phyloP scores from a whole-genome alignment of 2,113 vertebrate genomes.

The Cyphotilapia sp. region DNA sequence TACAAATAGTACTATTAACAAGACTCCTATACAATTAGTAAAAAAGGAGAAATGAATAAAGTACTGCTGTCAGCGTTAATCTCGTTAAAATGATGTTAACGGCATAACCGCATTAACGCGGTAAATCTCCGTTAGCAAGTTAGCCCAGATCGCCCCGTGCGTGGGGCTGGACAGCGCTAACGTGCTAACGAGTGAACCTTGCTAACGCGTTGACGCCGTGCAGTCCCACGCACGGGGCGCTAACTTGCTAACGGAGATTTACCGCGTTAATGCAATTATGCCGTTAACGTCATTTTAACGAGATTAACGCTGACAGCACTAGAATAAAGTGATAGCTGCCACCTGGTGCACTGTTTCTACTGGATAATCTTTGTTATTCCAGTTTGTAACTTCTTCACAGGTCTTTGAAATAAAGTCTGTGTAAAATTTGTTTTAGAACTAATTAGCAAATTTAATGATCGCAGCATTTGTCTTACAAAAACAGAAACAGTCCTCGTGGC shows the following conservation, averaged over 20 bases:
- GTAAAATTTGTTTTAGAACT: neutral
- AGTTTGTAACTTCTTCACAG: neutral
- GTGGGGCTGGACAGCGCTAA: rapidly evolving
- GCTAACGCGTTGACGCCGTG: rapidly evolving
- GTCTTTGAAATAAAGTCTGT: neutral
- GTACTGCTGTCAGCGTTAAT: neutral
- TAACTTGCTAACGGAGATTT: neutral
- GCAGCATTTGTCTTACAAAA: neutral
- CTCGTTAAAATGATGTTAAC: neutral
- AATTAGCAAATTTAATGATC: neutral
- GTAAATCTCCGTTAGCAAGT: neutral
- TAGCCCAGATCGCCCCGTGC: rapidly evolving
- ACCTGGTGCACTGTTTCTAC: neutral
- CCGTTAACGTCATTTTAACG: rapidly evolving
- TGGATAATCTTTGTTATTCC: neutral
- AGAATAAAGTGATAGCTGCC: neutral
- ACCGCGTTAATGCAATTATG: neutral
- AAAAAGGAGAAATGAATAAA: neutral
- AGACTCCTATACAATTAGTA: neutral
- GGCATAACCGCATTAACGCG: rapidly evolving
- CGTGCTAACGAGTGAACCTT: rapidly evolving
- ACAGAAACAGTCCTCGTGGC: neutral
- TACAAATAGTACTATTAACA: neutral
- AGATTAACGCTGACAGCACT: neutral
- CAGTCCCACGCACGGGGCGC: neutral